Conservation (phyloP, 2,113 vertebrate species). For the Macquaria ambigua region DNA sequence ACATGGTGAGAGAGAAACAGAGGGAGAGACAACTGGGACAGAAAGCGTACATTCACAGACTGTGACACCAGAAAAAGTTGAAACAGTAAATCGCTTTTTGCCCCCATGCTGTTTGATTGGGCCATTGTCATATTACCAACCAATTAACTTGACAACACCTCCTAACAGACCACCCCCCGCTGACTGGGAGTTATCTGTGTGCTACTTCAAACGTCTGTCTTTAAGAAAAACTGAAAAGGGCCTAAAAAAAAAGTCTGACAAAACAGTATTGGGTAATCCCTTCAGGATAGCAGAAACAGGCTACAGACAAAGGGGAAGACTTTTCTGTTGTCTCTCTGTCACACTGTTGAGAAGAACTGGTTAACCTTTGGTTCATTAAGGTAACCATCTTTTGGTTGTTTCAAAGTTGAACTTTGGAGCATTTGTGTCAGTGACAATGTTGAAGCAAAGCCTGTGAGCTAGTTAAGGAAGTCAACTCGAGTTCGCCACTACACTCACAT, state of each 20-base stretch:
- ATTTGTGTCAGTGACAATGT: constrained; percentile 7
- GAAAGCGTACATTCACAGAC: constrained; percentile 18
- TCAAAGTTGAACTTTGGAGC: constrained; percentile 29
- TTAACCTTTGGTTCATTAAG: constrained; percentile 48
- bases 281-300: constrained; percentile 5
- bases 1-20: not conserved
- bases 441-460: not conserved
- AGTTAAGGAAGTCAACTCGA: not conserved
- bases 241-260: not conserved
- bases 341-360: constrained; percentile 1
- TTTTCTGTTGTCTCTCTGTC: constrained; percentile 9
- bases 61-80: constrained; percentile 21
- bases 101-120: constrained; percentile 48
- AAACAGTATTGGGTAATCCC: constrained; percentile 41
- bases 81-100: constrained; percentile 33
- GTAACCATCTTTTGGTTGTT: constrained; percentile 22
- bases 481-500: not conserved
- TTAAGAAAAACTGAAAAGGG: constrained; percentile 42
- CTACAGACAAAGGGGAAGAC: constrained; percentile 1
- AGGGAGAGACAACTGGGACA: constrained; percentile 9
- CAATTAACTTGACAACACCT: constrained; percentile 69
- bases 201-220: constrained; percentile 62
- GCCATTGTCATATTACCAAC: constrained; percentile 62
- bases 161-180: constrained; percentile 51
- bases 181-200: constrained; percentile 43